phyloP scores from a whole-genome alignment of 1,140 invertebrate species.

The Archegozetes longisetosus region DNA sequence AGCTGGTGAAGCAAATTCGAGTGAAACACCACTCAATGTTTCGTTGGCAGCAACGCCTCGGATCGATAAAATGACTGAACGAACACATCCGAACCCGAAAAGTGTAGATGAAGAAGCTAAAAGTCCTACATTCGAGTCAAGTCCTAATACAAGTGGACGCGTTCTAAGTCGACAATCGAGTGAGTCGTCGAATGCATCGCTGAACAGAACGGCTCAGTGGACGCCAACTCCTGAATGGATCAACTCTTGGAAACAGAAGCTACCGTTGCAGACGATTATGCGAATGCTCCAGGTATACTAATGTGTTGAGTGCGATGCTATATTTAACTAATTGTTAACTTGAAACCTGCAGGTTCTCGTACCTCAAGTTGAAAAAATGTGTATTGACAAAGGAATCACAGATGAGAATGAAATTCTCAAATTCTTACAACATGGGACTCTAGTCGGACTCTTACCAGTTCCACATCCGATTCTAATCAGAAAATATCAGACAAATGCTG shows the following conservation, averaged over 20 bases:
- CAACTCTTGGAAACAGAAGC: constrained; percentile 84
- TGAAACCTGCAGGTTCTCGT: constrained; percentile 91
- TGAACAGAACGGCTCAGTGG: constrained; percentile 39
- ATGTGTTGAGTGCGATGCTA: neutral
- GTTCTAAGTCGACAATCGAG: constrained; percentile 10
- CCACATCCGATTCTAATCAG: constrained; percentile 97
- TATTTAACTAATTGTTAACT: constrained; percentile 54
- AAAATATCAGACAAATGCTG: constrained; percentile 86
- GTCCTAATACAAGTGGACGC: neutral
- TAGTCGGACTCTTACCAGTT: constrained; percentile 92
- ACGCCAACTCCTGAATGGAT: constrained; percentile 83
- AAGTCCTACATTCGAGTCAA: neutral
- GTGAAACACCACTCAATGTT: constrained; percentile 24
- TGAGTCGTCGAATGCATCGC: constrained; percentile 4
- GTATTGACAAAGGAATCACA: constrained; percentile 92
- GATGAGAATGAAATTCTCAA: constrained; percentile 99
- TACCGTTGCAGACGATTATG: constrained; percentile 98
- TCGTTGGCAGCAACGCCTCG: constrained; percentile 73
- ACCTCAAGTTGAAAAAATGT: constrained; percentile 99
- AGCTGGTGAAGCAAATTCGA: neutral
- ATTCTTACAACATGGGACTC: constrained; percentile 94
- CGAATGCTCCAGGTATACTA: constrained; percentile 59
- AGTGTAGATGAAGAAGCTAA: neutral
- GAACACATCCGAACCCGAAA: constrained; percentile 43
- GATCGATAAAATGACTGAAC: constrained; percentile 87